Base-by-base conservation (phyloP, 1,140 invertebrate species). In the Nixonia krombeini region DNA sequence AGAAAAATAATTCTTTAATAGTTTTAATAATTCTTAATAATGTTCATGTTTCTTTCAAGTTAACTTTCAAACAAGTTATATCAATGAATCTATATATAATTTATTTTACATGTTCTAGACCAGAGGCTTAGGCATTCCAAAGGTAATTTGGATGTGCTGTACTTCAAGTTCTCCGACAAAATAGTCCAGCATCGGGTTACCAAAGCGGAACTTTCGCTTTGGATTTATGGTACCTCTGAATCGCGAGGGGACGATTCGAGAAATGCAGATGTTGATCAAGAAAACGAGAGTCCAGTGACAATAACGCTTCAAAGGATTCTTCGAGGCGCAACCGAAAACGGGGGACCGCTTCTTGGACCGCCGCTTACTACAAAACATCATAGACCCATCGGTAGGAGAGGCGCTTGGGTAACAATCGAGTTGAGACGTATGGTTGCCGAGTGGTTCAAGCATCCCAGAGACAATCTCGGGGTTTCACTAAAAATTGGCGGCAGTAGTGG, bases 361-460 rank as follows among this genome's bases (percentile, higher is more conserved):
- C 49, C 81, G 0, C 57, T 82, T 6, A 81, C 76, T 13, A 84
- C 82, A n/a, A 84, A 83, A 31, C 81, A 85, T 26, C 68, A 75
- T 1, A 56, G 80, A 21, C 80, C 83, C 4, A 52, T 59, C 7
- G 77, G 80, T 15, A 81, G 87, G 2, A 72, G 78, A 6, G 92
- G 92, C 0, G 87, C 87, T 38, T 94, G 92, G 92, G 76, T 93
- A 6, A 89, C 89, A 51, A 84, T 94, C 7, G 92, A 94, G 67
- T 84, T 94, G 0, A 90, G 90, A n/a, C 87, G 88, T n/a, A 88
- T 93, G 78, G 89, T 94, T 1, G 86, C 87, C 29, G 89, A 92
- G 26, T 94, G 93, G 91, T 90, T 92, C 76, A 89, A 89, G 33
- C 86, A 90, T 70, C 89, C 91, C 0, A 84, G 89, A 33, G 90